Base-by-base conservation (phyloP, 2,888 invertebrate genomes). In the Microctonus aethiopoides region DNA sequence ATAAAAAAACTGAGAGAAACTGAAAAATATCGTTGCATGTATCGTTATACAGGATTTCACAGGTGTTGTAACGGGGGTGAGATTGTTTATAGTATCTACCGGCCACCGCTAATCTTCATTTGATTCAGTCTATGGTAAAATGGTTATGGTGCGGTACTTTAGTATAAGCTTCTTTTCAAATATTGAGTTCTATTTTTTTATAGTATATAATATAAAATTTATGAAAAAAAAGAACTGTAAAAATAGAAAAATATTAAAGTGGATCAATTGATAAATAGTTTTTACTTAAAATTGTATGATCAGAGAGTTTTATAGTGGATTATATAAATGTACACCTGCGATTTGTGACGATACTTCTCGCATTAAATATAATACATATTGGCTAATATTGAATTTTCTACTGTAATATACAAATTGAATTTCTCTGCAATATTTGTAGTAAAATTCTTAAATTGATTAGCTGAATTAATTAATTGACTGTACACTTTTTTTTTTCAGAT, bases 31-130 rank as follows among this genome's bases (percentile, higher is more conserved):
- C 29, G 7, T 29, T 22, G 39, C 11, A 41, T 39, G 29, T 46
- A 63, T 64, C 46, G 59, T 68, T 68, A 64, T 26, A 26, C 26
- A 32, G 56, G 57, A 56, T 63, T 68, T 63, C 24, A 16, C 46
- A 34, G 34, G 59, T 63, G 22, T 57, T 13, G 41, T 20, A 41
- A 34, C 39, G 20, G 46, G 11, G 36, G 32, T 39, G 1, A n/a
- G 22, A 61, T 41, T 41, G 13, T 7, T 5, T 22, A 61, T 20
- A 52, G 52, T 16, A 4, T 16, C 16, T 61, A 39, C 20, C 36
- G 13, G 13, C 61, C 13, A 22, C 68, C 57, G 68, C 57, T 63
- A 63, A 68, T 68, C 68, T 68, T 57, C 57, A 68, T 68, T 68
- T 63, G 29, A 63, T 68, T 56, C 56, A 34, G 46, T 57, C 56